phyloP scores from a whole-genome alignment of 2,888 invertebrate species.

The Candidula unifasciata region DNA sequence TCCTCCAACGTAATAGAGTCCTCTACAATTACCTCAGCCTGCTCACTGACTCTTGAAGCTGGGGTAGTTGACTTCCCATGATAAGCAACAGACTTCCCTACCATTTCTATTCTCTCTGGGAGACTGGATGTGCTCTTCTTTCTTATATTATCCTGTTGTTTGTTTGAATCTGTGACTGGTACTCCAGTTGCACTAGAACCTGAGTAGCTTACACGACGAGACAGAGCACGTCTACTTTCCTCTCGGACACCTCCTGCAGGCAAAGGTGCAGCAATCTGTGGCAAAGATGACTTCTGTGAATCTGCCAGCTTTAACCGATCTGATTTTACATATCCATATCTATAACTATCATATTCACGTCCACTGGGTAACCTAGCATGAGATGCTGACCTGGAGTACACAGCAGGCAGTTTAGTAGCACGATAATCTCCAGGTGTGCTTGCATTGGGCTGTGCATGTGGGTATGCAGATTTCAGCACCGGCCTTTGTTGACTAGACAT shows the following conservation, averaged over 20 bases:
- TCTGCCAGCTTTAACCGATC: conserved; percentile 20
- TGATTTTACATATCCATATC: background rate
- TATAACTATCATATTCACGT: background rate
- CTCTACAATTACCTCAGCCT: background rate
- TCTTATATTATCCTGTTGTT: conserved; percentile 1
- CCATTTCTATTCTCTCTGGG: conserved; percentile 26
- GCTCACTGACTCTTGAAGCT: background rate
- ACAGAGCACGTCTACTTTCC: conserved; percentile 46
- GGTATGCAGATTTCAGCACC: background rate
- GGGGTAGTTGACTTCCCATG: conserved; percentile 1
- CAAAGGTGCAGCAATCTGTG: conserved; percentile 33
- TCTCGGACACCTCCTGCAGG: conserved; percentile 48
- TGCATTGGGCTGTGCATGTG: conserved; percentile 11
- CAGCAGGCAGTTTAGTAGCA: conserved; percentile 10
- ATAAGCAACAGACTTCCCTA: background rate
- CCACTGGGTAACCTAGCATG: background rate
- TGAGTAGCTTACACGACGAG: conserved; percentile 36
- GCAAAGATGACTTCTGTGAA: conserved; percentile 19
- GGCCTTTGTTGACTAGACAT: conserved; percentile 3
- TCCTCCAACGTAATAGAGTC: background rate
- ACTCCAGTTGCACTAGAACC: background rate
- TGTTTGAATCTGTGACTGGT: background rate
- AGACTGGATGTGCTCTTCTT: conserved; percentile 44
- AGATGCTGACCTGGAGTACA: background rate
- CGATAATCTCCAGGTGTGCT: conserved; percentile 25